Base-by-base conservation (phyloP, 2,888 invertebrate species). In the Euzophera pinguis region DNA sequence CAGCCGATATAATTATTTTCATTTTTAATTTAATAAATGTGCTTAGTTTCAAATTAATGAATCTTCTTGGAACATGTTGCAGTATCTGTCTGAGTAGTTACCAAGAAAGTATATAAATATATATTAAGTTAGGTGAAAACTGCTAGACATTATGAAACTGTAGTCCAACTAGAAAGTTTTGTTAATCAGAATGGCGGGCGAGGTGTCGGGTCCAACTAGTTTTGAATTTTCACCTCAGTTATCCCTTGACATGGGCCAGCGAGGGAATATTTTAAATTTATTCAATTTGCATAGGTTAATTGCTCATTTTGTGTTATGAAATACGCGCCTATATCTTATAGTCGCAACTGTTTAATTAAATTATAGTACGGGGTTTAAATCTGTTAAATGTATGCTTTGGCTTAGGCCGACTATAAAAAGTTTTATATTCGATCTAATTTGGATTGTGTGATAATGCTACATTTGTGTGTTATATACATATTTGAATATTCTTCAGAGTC, bases 231-330 rank as follows among this genome's bases (percentile, higher is more conserved):
- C 74, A 77, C 72, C 73, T 68, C 71, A 53, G 64, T 62, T 68
- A 71, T 73, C 77, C 77, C 78, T 70, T 65, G 72, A 65, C 69
- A 63, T 63, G 61, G 70, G 65, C 64, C 65, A 55, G 65, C 59
- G 62, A 63, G 63, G 66, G 69, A 72, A 75, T 82, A 78, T 82
- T 80, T 78, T 79, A 74, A 79, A 82, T 78, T 81, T 75, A 81
- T 80, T 80, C 69, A 73, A 80, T 81, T 80, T 77, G 70, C 78
- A 78, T 77, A 75, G 72, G 76, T 75, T 74, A 79, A 81, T 76
- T 73, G 73, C 52, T 63, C 71, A 67, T 68, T 50, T 71, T 71
- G 69, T 70, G 67, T 65, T 39, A 38, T 38, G 38, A 16, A 39
- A 39, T 65, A 63, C 63, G 64, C 63, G 63, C 67, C 67, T 69